A percentile compares a stretch with the other conserved stretches of the same genome.
phyloP scores from a whole-genome alignment of 2,888 invertebrate species.

The Apotomis capreana region DNA sequence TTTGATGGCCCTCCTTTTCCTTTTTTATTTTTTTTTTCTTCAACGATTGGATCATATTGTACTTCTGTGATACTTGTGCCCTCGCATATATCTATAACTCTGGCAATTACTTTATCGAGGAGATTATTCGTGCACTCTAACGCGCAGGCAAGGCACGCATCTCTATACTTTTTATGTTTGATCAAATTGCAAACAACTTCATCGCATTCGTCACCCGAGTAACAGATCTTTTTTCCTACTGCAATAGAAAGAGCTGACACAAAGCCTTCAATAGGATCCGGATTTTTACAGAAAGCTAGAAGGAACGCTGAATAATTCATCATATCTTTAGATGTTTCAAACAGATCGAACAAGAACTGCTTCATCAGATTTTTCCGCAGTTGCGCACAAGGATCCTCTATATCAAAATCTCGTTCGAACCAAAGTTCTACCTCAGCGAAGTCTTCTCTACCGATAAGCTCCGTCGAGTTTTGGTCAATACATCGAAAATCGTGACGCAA shows the following conservation, averaged over 20 bases:
- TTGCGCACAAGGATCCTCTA: conserved; percentile 53
- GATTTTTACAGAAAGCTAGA: conserved; percentile 85
- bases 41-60: conserved; percentile 55
- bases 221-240: conserved; percentile 81
- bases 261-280: conserved; percentile 81
- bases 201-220: conserved; percentile 73
- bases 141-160: conserved; percentile 69
- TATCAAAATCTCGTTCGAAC: conserved; percentile 70
- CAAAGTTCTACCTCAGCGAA: conserved; percentile 65
- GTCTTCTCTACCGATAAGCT: conserved; percentile 64
- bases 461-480: conserved; percentile 70
- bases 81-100: conserved; percentile 66
- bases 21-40: conserved; percentile 61
- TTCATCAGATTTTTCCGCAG: conserved; percentile 74
- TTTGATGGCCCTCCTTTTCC: conserved; percentile 43
- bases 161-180: conserved; percentile 66
- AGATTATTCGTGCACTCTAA: conserved; percentile 64
- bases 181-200: conserved; percentile 72
- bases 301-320: conserved; percentile 86
- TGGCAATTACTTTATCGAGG: conserved; percentile 60
- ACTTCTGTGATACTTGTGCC: conserved; percentile 68
- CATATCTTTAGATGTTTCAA: conserved; percentile 68
- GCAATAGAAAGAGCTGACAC: conserved; percentile 83
- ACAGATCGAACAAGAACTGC: conserved; percentile 83
- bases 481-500: conserved; percentile 75